Percentiles rank a stretch among this genome's conserved stretches.
Evolutionary conservation across 1,140 invertebrate species (phyloP).

Genomic region (Zaprionus davidi): DNA sequence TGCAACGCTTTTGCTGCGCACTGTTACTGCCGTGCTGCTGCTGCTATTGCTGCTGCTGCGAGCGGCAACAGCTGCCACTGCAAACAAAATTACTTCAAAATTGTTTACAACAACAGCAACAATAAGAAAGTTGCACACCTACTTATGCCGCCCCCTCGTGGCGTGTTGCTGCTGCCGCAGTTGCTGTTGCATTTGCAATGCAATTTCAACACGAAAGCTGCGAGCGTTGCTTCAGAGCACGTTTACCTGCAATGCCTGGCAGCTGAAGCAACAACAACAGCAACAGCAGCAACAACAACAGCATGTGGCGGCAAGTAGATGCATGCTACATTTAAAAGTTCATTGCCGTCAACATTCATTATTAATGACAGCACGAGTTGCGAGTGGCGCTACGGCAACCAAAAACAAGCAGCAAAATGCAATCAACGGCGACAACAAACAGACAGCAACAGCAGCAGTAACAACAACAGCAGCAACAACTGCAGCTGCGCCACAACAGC

Average conservation of each 20-base stretch:
- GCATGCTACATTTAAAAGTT: slow-evolving; percentile 84
- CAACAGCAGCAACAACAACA: slow-evolving; percentile 36
- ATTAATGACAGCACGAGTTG: slow-evolving; percentile 81
- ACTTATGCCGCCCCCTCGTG: slow-evolving; percentile 31
- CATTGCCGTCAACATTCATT: slow-evolving; percentile 84
- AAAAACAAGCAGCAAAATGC: slow-evolving; percentile 80
- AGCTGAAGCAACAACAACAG: slow-evolving; percentile 35
- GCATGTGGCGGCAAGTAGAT: slow-evolving; percentile 62
- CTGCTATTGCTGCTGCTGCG: slow-evolving; percentile 15
- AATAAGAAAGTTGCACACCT: slow-evolving; percentile 56
- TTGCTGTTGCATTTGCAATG: slow-evolving; percentile 70
- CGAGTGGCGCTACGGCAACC: slow-evolving; percentile 60
- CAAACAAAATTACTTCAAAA: slow-evolving; percentile 66
- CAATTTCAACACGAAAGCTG: slow-evolving; percentile 80
- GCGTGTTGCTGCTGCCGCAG: slow-evolving; percentile 19
- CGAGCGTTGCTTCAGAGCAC: slow-evolving; percentile 74
- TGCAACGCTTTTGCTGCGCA: slow-evolving; percentile 55
- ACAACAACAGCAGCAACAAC: slow-evolving; percentile 34
- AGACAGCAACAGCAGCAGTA: slow-evolving; percentile 49
- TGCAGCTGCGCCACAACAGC: slow-evolving; percentile 43
- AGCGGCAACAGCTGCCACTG: slow-evolving; percentile 65
- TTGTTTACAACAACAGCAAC: slow-evolving; percentile 49
- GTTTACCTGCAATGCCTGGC: slow-evolving; percentile 68
- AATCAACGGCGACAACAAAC: slow-evolving; percentile 74
- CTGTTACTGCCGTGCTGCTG: slow-evolving; percentile 28